phyloP scores from a whole-genome alignment of 2,113 vertebrate species.

The Aptenodytes forsteri region DNA sequence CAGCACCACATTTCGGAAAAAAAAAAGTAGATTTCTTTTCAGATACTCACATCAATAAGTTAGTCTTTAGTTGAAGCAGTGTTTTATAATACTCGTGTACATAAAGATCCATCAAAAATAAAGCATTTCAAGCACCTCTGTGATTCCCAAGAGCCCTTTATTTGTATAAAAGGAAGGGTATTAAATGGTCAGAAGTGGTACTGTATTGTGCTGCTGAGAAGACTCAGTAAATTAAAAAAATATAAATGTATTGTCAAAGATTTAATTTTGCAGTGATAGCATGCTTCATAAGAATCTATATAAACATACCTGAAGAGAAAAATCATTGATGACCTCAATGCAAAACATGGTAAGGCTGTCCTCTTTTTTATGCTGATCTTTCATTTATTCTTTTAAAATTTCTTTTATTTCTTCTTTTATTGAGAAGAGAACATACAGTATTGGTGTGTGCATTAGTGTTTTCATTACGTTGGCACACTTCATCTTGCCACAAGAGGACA shows the following conservation, averaged over 20 bases:
- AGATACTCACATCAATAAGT: background rate
- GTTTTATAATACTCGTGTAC: background rate
- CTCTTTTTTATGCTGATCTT: background rate
- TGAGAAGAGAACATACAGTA: background rate
- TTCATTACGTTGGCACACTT: background rate
- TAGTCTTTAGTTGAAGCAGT: background rate
- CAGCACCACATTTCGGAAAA: background rate
- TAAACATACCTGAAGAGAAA: background rate
- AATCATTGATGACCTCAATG: background rate
- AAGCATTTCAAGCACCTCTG: background rate
- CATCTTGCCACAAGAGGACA: background rate
- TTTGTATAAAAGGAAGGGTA: background rate
- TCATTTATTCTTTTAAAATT: background rate
- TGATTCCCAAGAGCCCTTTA: background rate
- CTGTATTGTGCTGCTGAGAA: background rate
- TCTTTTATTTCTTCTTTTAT: background rate
- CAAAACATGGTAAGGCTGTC: background rate
- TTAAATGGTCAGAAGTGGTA: background rate
- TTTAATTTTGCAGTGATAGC: background rate
- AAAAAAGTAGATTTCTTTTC: background rate
- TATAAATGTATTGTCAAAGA: background rate
- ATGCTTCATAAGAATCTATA: background rate
- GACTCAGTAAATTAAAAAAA: background rate
- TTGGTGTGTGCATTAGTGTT: background rate
- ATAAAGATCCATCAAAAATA: background rate